A percentile compares a stretch with the other conserved stretches of the same genome.
Conservation (phyloP, 2,888 invertebrate genomes). For the Portevinia maculata region DNA sequence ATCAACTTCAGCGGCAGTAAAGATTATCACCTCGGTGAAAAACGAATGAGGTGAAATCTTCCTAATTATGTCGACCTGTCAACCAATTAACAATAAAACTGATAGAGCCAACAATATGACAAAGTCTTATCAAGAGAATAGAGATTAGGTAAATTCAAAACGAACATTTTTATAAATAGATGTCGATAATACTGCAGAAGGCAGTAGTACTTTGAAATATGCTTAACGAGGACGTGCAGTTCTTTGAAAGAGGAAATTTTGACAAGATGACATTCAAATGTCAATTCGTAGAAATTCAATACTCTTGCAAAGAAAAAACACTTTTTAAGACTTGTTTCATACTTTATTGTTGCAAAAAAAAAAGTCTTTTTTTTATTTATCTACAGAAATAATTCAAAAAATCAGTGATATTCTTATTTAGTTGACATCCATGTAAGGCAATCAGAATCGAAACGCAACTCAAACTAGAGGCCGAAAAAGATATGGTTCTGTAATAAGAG, state of each 20-base stretch:
- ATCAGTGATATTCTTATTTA: neutral
- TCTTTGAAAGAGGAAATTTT: constrained; percentile 28
- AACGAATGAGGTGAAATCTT: constrained; percentile 7
- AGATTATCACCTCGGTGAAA: neutral
- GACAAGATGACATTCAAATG: neutral
- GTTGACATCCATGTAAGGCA: neutral
- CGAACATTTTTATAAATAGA: constrained; percentile 14
- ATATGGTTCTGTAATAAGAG: constrained; percentile 41
- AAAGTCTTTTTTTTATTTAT: neutral
- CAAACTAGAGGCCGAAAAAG: constrained; percentile 6
- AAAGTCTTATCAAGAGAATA: neutral
- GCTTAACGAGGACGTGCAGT: constrained; percentile 28
- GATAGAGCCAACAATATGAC: neutral
- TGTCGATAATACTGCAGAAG: neutral
- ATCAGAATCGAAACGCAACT: neutral
- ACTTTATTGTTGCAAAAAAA: constrained; percentile 41
- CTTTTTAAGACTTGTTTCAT: neutral
- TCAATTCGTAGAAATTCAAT: neutral
- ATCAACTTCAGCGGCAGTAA: neutral
- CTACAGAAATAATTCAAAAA: neutral
- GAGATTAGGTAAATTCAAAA: constrained; percentile 14
- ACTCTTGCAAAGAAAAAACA: constrained; percentile 48
- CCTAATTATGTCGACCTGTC: neutral
- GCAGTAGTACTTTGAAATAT: constrained; percentile 22
- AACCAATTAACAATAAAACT: neutral